Percentiles rank a stretch among this genome's conserved stretches.
phyloP scores from a whole-genome alignment of 1,140 invertebrate species.

The Meteorus sp. region DNA sequence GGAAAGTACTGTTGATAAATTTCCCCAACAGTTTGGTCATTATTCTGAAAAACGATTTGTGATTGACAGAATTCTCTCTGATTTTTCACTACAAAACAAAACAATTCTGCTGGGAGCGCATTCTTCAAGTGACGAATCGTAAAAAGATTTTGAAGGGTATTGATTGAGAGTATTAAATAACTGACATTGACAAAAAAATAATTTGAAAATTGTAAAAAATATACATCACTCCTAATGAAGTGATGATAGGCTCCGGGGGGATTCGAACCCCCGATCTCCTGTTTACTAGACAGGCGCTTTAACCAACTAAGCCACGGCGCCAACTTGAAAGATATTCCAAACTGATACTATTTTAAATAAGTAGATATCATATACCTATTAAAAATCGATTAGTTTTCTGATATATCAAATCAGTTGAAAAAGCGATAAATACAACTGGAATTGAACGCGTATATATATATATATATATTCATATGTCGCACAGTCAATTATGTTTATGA shows the following conservation, averaged over 20 bases:
- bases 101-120: not conserved
- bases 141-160: too few relatives aligned
- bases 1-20: too few relatives aligned
- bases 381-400: not conserved
- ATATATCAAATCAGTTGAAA: too few relatives aligned
- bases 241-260: slow-evolving; percentile 58
- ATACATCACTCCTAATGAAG: not conserved
- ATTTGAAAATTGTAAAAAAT: too few relatives aligned
- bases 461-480: too few relatives aligned
- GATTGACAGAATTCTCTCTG: not conserved
- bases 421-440: too few relatives aligned
- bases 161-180: not conserved
- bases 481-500: too few relatives aligned
- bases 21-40: too few relatives aligned
- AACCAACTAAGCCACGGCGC: slow-evolving; percentile 70
- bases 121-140: too few relatives aligned
- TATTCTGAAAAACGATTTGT: not conserved
- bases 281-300: slow-evolving; percentile 72
- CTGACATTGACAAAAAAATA: not conserved
- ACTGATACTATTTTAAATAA: too few relatives aligned
- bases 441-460: too few relatives aligned
- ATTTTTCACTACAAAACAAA: not conserved
- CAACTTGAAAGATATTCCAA: slow-evolving; percentile 28
- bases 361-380: not conserved
- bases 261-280: slow-evolving; percentile 69